Evolutionary conservation across 2,113 vertebrate species (phyloP).

Genomic region (Smithornis capensis): DNA sequence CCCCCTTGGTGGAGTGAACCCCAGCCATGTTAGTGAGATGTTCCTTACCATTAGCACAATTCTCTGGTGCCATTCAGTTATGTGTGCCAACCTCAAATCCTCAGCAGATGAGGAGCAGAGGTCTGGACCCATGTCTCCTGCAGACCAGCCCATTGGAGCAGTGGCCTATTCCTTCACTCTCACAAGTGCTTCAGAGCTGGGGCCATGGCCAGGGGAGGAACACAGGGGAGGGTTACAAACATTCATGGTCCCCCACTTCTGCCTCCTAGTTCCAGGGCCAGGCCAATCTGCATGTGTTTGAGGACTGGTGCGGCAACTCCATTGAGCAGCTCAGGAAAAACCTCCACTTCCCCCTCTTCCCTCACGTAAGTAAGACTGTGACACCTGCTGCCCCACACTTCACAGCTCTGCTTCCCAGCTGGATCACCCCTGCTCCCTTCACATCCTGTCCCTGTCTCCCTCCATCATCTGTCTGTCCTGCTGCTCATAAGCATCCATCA

Average conservation of each 20-base stretch:
- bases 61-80: neutral
- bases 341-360: constrained; percentile 88
- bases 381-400: neutral
- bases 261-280: constrained; percentile 80
- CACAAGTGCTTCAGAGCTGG: accelerated
- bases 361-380: constrained; percentile 82
- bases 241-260: neutral
- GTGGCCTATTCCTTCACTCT: neutral
- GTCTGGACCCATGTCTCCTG: neutral
- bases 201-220: accelerated
- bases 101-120: neutral
- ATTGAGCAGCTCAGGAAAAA: constrained; percentile 83
- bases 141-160: neutral
- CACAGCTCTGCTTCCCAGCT: neutral
- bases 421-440: neutral
- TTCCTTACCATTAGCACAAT: neutral
- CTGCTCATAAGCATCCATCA: neutral
- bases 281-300: constrained; percentile 92
- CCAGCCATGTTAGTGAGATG: neutral
- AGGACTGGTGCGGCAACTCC: constrained; percentile 94
- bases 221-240: neutral
- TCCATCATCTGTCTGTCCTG: neutral
- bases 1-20: neutral
- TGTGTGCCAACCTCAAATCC: neutral
- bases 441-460: accelerated